Base-by-base conservation (phyloP, 2,113 vertebrate species). In the Amia ocellicauda region DNA sequence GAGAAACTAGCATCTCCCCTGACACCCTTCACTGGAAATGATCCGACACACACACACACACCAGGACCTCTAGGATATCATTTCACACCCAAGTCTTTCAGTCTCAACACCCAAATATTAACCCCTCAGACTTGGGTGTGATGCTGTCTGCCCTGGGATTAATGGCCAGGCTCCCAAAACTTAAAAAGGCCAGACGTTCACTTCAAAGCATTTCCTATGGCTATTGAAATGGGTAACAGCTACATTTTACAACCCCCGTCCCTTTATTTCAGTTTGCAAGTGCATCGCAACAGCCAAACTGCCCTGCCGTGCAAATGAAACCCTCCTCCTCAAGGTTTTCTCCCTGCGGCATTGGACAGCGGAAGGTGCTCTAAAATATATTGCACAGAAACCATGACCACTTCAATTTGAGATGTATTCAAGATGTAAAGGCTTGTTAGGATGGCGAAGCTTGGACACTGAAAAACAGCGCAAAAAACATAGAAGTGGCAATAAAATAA, bases 211-310 rank as follows among this genome's bases (percentile, higher is more conserved):
- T 65, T 45, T 75, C 79, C 78, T 73, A 51, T 59, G 78, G 79
- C 78, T 70, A 73, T 83, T 62, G 70, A 72, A 69, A 54, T 74
- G 72, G n/a, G 73, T 77, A 80, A 85, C 78, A 77, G 80, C 71
- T 84, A 76, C 54, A 54, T 83, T 84, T 85, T 81, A 86, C 80
- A 64, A 74, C 82, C 76, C 81, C n/a, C n/a, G n/a, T 74, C 83
- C 70, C 68, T 79, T 82, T 82, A 81, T 63, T 78, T 65, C 67
- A 77, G 80, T 71, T 80, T 67, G 77, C 63, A 59, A 70, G 62
- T 29, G 67, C 40, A 78, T 47, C 41, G n/a, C 63, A n/a, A 28
- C 40, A 50, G 58, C 36, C 54, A 27, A 79, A 80, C 74, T n/a
- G n/a, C n/a, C n/a, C n/a, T n/a, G n/a, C n/a, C n/a, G n/a, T n/a